Percentiles rank a stretch among this genome's conserved stretches.
Evolutionary conservation across 2,113 vertebrate genomes (phyloP).

Genomic region (Istiophorus platypterus): DNA sequence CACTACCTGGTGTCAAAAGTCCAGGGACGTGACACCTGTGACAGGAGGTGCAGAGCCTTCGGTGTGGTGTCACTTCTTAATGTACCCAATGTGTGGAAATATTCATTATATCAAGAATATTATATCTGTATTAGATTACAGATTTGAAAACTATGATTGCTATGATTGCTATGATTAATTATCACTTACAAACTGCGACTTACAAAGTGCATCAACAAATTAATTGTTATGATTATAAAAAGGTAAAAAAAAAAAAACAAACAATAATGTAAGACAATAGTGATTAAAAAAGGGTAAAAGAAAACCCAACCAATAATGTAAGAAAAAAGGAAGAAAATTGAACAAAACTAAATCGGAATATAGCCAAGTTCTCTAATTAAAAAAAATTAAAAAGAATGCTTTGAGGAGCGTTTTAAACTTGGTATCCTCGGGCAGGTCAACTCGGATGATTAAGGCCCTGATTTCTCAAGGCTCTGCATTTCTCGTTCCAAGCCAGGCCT

Average conservation of each 20-base stretch:
- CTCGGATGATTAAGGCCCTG: not conserved
- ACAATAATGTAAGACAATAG: no score
- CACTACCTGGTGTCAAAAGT: constrained; percentile 37
- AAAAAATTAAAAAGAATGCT: not conserved
- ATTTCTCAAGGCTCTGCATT: not conserved
- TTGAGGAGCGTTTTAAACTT: not conserved
- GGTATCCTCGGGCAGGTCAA: not conserved
- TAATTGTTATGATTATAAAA: not conserved
- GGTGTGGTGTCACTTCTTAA: not conserved
- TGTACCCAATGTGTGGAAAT: not conserved
- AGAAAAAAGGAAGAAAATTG: not conserved
- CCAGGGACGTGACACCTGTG: constrained; percentile 46
- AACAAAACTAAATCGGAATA: not conserved
- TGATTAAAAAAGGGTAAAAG: no score
- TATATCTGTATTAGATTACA: not conserved
- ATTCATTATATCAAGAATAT: not conserved
- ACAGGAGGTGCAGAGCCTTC: not conserved
- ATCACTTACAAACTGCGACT: not conserved
- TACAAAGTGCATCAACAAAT: not conserved
- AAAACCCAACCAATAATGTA: no score
- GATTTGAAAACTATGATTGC: constrained; percentile 4
- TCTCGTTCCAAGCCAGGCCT: not conserved
- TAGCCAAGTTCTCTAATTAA: not conserved
- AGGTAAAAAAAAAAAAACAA: no score
- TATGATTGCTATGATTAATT: not conserved